Percentiles rank a stretch among this genome's conserved stretches.
phyloP scores from a whole-genome alignment of 2,888 invertebrate species.

The Pristionchus maxplancki region DNA sequence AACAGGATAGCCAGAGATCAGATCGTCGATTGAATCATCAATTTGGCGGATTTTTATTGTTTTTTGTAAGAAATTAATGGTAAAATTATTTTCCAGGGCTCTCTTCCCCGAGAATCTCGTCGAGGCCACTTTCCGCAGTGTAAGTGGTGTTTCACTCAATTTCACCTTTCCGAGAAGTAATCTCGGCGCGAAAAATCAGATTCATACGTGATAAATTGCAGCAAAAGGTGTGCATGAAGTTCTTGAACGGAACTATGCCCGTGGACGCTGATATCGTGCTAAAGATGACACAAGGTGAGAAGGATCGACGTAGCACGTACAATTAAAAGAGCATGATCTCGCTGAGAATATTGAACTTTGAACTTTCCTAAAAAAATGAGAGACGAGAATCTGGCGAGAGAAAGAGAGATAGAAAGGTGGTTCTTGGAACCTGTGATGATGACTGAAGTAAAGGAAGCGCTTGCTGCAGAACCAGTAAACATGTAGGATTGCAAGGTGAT shows the following conservation, averaged over 20 bases:
- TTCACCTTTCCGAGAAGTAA: background rate
- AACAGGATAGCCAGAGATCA: background rate
- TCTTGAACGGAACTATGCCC: conserved; percentile 60
- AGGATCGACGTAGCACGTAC: no score
- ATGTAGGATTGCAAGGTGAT: background rate
- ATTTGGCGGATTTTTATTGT: background rate
- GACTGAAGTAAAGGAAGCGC: no score
- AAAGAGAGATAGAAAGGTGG: no score
- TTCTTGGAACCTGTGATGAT: no score
- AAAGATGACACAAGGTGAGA: conserved; percentile 59
- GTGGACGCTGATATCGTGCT: conserved; percentile 65
- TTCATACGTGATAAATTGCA: conserved; percentile 52
- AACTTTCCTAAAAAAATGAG: no score
- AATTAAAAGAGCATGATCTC: no score
- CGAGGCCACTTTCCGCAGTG: conserved; percentile 78
- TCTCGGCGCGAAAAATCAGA: background rate
- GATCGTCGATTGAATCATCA: background rate
- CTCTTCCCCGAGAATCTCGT: conserved; percentile 84
- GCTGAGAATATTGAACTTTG: no score
- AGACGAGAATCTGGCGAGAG: no score
- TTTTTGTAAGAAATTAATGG: no score
- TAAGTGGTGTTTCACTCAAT: conserved; percentile 13
- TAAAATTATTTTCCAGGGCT: conserved; percentile 85
- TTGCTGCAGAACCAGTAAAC: background rate
- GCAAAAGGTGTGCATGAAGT: conserved; percentile 69